Percentiles rank a stretch among this genome's conserved stretches.
Conservation (phyloP, 2,113 vertebrate genomes). For the Hippocampus barbouri region DNA sequence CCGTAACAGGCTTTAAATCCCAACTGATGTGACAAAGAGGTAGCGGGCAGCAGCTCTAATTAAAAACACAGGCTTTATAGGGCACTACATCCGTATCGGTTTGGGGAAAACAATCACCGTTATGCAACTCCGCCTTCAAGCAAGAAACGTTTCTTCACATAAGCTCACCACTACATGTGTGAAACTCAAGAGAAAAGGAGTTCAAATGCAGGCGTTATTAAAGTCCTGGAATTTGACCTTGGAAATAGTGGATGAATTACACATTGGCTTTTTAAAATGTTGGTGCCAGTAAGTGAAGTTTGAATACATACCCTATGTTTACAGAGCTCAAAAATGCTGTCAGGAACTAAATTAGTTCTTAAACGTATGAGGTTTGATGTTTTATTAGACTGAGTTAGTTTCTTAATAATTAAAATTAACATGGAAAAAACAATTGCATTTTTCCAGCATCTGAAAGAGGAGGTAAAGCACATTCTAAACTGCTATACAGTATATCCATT, state of each 20-base stretch:
- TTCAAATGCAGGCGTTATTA: neutral
- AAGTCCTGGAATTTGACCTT: no score
- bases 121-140: neutral
- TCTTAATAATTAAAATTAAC: neutral
- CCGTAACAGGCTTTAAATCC: neutral
- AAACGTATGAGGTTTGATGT: no score
- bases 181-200: neutral
- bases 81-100: neutral
- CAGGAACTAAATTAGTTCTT: neutral
- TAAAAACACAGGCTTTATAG: slow-evolving; percentile 32
- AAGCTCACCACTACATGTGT: neutral
- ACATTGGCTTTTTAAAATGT: no score
- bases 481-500: no score
- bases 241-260: no score
- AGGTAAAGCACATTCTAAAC: no score
- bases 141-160: neutral
- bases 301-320: neutral
- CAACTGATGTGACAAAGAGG: slow-evolving; percentile 17
- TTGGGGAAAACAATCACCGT: slow-evolving; percentile 6
- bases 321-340: neutral
- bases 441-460: no score
- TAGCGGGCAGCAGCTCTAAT: slow-evolving; percentile 12
- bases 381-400: neutral
- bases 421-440: no score
- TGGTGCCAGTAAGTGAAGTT: no score